Conservation (phyloP, 2,888 invertebrate species). For the Eumacrocentrus americanus region DNA sequence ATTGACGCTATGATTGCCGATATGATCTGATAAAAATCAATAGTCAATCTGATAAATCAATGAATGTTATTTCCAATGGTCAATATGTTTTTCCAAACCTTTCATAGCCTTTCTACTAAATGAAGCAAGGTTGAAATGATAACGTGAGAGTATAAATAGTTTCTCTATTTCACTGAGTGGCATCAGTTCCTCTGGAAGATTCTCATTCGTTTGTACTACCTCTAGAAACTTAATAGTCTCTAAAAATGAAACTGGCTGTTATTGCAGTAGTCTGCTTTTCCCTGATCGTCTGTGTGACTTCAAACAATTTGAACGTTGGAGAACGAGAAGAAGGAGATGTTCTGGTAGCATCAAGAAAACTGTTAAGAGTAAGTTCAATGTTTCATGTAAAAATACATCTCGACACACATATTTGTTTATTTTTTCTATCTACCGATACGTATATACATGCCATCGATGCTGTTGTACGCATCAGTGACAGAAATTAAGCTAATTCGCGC, state of each 20-base stretch:
- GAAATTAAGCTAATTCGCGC: too few species aligned
- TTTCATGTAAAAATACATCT: background rate
- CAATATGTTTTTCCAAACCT: constrained; percentile 1
- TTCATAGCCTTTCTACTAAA: background rate
- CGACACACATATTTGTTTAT: background rate
- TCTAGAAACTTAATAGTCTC: background rate
- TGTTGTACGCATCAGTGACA: too few species aligned
- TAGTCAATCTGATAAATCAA: background rate
- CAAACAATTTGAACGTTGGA: constrained; percentile 39
- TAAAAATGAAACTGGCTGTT: constrained; percentile 36
- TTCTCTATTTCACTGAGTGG: constrained; percentile 5
- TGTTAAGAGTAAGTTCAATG: constrained; percentile 39
- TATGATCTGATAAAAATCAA: too few species aligned
- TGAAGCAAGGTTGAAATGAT: background rate
- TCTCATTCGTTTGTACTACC: background rate
- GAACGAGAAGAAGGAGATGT: constrained; percentile 36
- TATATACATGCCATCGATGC: too few species aligned
- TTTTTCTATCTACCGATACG: background rate
- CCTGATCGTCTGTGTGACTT: constrained; percentile 33
- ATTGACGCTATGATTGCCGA: too few species aligned
- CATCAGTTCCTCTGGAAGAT: constrained; percentile 30
- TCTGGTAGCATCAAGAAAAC: constrained; percentile 29
- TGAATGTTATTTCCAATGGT: background rate
- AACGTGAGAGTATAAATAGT: constrained; percentile 33
- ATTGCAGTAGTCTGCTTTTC: constrained; percentile 37